Evolutionary conservation across 1,140 invertebrate species (phyloP), one percentile per base, ranked within the genome.

Genomic region (Ctenoplectra terminalis): DNA sequence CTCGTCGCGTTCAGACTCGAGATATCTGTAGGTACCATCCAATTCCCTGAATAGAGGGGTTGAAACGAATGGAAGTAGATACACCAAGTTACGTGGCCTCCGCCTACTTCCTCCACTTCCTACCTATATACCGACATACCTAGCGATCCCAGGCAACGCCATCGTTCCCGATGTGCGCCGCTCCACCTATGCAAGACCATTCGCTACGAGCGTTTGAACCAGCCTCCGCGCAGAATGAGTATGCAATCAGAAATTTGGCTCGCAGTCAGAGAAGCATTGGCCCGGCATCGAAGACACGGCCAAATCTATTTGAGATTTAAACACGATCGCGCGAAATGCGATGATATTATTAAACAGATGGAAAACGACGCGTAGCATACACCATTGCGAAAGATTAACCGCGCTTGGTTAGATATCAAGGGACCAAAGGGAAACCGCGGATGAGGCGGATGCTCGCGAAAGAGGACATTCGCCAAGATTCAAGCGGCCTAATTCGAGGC

Each of bases 21-120:
- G 71, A 64, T 86, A 88, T 88, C 81, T 78, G 37, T 77, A 82
- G 34, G n/a, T 81, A 60, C 74, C 75, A 89, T 86, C 73, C 87
- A 74, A 89, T 88, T 88, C 83, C 74, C 66, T 56, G 86, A 85
- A 85, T 82, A 75, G 72, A 80, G 64, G 50, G 50, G n/a, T 76
- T 61, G 66, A 70, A 86, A 86, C 76, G 72, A 76, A 73, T 56
- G 54, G 58, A 26, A 37, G 34, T 40, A 52, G 71, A 76, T 87
- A 79, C 74, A 58, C 43, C 69, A 43, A 60, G 63, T 50, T 85
- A 86, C 58, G 50, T 50, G 61, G 43, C 37, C 70, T 58, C n/a
- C 56, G 50, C 37, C 29, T 46, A 1, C 46, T 17, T 67, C 34
- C 43, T 37, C 11, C 34, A 2, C 20, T 52, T 52, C 20, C 31